A percentile compares a stretch with the other conserved stretches of the same genome.
phyloP scores from a whole-genome alignment of 2,113 vertebrate genomes.

The Mellivora capensis region DNA sequence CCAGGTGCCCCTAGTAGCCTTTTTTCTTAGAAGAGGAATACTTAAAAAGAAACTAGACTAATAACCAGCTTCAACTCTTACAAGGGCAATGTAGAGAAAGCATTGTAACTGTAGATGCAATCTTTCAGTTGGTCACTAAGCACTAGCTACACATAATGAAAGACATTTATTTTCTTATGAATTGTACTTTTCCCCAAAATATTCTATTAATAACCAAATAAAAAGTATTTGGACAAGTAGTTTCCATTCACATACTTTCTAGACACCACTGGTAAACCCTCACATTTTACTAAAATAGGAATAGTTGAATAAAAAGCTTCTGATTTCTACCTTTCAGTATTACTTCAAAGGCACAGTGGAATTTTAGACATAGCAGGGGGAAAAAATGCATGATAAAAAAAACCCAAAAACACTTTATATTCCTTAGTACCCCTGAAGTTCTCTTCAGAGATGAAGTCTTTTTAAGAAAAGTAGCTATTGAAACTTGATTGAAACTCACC shows the following conservation, averaged over 20 bases:
- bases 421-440: not conserved
- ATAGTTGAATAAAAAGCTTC: slow-evolving; percentile 25
- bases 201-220: slow-evolving; percentile 21
- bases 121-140: not conserved
- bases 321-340: not conserved
- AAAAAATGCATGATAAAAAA: not conserved
- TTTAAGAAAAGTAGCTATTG: slow-evolving; percentile 16
- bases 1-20: too few species aligned
- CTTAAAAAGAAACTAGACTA: not conserved
- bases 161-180: not conserved
- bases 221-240: not conserved
- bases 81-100: not conserved
- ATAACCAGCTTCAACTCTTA: not conserved
- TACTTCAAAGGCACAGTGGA: not conserved
- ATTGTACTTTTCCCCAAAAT: not conserved
- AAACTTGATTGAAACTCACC: not conserved
- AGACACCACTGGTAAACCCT: not conserved
- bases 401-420: not conserved
- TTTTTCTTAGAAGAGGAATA: not conserved
- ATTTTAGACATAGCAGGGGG: not conserved
- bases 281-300: not conserved
- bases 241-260: not conserved
- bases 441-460: not conserved
- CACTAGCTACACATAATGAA: not conserved
- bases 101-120: not conserved